Evolutionary conservation across 1,140 invertebrate genomes (phyloP), one percentile per base, ranked within the genome.

Genomic region (Bombus haemorrhoidalis): DNA sequence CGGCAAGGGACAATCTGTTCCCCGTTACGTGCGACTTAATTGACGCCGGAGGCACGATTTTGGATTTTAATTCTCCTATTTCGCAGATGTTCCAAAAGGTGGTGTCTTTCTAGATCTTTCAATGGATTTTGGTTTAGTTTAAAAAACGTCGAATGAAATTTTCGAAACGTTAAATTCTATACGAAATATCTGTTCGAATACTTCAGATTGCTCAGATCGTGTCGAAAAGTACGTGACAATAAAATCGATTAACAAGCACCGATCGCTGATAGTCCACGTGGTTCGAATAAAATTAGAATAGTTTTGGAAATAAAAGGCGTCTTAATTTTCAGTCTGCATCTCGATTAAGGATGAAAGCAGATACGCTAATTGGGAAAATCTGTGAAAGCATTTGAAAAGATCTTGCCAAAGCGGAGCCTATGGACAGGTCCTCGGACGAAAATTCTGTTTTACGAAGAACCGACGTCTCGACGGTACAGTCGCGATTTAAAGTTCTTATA

Each of bases 1-100:
- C 9, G 37, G 28, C 8, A 53, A 62, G 32, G 53, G 59, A 39
- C 75, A 62, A 41, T 77, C 34, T 77, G 75, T 57, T 77, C 4
- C 12, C 25, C 25, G 34, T 77, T 77, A 62, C 9, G 57, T n/a
- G 75, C 2, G 41, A 77, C 75, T 77, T 62, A 77, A 77, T 77
- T 41, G 57, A 57, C 9, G 34, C 53, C 3, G 1, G 25, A 28
- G 47, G 39, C 25, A 5, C 34, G 22, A 37, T 18, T 59, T 39
- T 39, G 25, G 25, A 62, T 59, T 57, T 25, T 28, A n/a, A 76
- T 76, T 76, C 6, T 57, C 22, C 3, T 9, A 9, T 22, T 41
- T 32, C 0, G 18, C 47, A 53, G 47, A 53, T 22, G 47, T 22
- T 53, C 3, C 2, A 0, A 28, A 59, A 12, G 10, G 3, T 12